Evolutionary conservation across 2,113 vertebrate genomes (phyloP), one percentile per base, ranked within the genome.

Genomic region (Oreotragus oreotragus): DNA sequence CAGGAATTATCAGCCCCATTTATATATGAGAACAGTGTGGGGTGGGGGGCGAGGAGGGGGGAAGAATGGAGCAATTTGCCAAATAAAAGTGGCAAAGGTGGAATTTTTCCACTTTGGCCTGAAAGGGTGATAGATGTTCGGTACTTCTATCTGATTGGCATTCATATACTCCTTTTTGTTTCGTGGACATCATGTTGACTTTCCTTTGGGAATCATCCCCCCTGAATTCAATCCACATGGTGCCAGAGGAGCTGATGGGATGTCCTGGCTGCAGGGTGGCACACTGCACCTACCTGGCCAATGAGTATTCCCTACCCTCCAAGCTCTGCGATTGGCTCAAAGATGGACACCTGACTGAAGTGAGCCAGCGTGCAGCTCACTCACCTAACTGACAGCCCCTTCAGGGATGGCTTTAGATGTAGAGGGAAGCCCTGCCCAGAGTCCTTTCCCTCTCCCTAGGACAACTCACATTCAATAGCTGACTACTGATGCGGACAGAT

Each of bases 1-100:
- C 39, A 66, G 64, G 64, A 81, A 45, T 10, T 58, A 88, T 60
- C 47, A 79, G 79, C 47, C 28, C 64, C 30, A 43, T 55, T 90
- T 87, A 27, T 28, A 49, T 9, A 66, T 39, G 57, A 89, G 55
- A 81, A 83, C 21, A 57, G 36, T 15, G 27, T 87, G 16, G 27
- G 19, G 27, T 16, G 9, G 19, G 4, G 8, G 2, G 17, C 2
- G 6, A 55, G 58, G 28, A 1, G 28, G 28, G 30, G n/a, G 9
- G 16, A 17, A 79, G 10, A 86, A 85, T 5, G 1, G 19, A 84
- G 6, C 9, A 6, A 64, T 14, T 47, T 19, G 16, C 28, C 28
- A 73, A 53, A 73, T 83, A 33, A 47, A 83, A 95, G 25, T n/a
- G 47, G 58, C 60, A 73, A 73, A 90, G 23, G 64, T 27, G 73